Percentiles rank a stretch among this genome's conserved stretches.
These are phyloP conservation scores for Melinopterus prodromus DNA, from an alignment of 2,888 invertebrate genomes.

Conservation along the genomic window DNA sequence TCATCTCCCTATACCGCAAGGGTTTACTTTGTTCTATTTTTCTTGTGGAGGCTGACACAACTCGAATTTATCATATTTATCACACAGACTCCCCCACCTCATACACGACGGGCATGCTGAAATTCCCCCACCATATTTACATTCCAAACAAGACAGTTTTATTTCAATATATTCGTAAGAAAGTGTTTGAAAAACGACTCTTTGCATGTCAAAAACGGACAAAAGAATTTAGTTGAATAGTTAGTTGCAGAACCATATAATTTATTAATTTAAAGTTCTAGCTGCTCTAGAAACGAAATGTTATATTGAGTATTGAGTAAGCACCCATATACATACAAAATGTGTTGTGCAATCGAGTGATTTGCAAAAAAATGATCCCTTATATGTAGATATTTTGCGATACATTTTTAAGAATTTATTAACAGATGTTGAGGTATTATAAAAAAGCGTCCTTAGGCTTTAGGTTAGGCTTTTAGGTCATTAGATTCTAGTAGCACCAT, in stretches of 20 bases:
- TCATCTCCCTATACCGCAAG: background rate
- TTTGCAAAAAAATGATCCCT: background rate
- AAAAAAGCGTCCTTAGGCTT: background rate
- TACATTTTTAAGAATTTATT: background rate
- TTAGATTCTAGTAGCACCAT: background rate
- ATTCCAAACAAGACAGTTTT: background rate
- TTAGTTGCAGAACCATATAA: too few species aligned
- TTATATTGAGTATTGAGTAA: background rate
- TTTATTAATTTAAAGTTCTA: too few species aligned
- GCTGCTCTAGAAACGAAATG: too few species aligned
- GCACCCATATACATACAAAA: background rate
- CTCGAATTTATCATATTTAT: constrained; percentile 25
- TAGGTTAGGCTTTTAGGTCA: background rate
- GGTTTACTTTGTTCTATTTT: constrained; percentile 4
- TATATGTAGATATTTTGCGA: background rate
- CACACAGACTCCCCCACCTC: background rate
- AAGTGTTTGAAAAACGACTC: background rate
- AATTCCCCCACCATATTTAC: background rate
- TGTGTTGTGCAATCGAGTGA: background rate
- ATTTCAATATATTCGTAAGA: background rate
- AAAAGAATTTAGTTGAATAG: too few species aligned
- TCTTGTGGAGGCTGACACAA: constrained; percentile 16
- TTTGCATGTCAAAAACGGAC: background rate
- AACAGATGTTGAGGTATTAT: background rate
- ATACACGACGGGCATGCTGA: background rate